Base-by-base conservation (phyloP, 2,888 invertebrate species). In the Pristionchus fissidentatus region DNA sequence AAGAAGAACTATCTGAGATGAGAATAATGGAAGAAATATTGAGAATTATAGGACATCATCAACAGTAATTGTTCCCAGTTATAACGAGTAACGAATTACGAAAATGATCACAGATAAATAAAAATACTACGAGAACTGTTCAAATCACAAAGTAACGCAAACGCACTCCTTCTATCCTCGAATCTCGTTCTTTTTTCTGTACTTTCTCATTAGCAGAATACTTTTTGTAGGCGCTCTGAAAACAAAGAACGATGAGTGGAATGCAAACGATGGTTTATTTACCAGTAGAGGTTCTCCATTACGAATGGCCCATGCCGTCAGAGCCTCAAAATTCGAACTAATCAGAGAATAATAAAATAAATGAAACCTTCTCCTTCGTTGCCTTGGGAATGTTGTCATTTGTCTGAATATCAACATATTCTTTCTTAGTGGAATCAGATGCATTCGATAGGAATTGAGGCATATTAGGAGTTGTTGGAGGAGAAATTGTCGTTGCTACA, bases 241-340 rank as follows among this genome's bases (percentile, higher is more conserved):
- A 38, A 5, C 1, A 38, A 22, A 10, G 35, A 66, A 22, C 22
- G 38, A 66, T 22, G 26, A 1, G 7, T 29, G 1, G 19, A 38
- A 1, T 1, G 22, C 5, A 46, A 29, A 13, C 7, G 19, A 43
- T 2, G 26, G n/a, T n/a, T n/a, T n/a, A 70, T 43, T 15, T 19
- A 80, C 80, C 57, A 80, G 80, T 26, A 80, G 57, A 26, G 80
- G 80, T 32, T 80, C 80, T 43, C 80, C 80, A 41, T 80, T 80
- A 1, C 43, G 38, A 22, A n/a, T 52, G 4, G 80, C 80, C 80
- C 80, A 80, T 19, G 80, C 57, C 15, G 60, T 41, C 10, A 80
- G 80, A 41, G 80, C 80, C 80, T 80, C 41, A 19, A 66, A 38
- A 22, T 4, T 10, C 8, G 19, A 35, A 26, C 22, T 4, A 38